A percentile compares a stretch with the other conserved stretches of the same genome.
phyloP scores from a whole-genome alignment of 2,113 vertebrate species.

The Tyrannus savana region DNA sequence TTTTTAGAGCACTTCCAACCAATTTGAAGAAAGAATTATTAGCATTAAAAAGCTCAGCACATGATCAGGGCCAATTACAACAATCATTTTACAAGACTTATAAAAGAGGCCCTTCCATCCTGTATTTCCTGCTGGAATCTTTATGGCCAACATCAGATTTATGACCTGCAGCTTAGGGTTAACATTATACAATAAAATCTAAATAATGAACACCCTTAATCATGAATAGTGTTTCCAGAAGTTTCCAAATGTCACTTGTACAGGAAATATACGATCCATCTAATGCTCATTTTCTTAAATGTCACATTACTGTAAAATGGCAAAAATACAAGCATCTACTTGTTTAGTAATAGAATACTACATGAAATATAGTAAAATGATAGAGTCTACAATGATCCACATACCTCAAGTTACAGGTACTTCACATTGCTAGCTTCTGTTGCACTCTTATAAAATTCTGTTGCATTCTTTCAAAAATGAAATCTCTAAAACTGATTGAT shows the following conservation, averaged over 20 bases:
- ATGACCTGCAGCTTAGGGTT: slow-evolving; percentile 29
- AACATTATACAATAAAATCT: slow-evolving; percentile 12
- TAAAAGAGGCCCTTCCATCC: slow-evolving; percentile 32
- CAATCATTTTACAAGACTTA: slow-evolving; percentile 14
- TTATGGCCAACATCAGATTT: slow-evolving; percentile 40
- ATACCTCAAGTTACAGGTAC: not conserved
- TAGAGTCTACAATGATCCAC: not conserved
- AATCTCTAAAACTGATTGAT: not conserved
- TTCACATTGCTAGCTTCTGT: not conserved
- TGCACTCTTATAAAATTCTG: not conserved
- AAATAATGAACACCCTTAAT: slow-evolving; percentile 35
- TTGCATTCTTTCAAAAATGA: not conserved
- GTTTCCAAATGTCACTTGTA: slow-evolving; percentile 31
- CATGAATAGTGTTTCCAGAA: not conserved
- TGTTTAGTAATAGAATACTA: not conserved
- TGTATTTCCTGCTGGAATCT: slow-evolving; percentile 42
- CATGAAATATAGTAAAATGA: not conserved
- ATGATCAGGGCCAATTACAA: slow-evolving; percentile 23
- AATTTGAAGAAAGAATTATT: slow-evolving; percentile 29
- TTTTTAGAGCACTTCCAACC: slow-evolving; percentile 40
- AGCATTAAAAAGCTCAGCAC: slow-evolving; percentile 32
- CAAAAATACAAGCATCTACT: slow-evolving; percentile 8
- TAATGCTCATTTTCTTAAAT: not conserved
- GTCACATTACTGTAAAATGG: not conserved
- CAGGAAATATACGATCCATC: not conserved